Conservation (phyloP, 2,113 vertebrate genomes). For the cattle (Bos taurus) region ARS-UCD2.0 NC_037334.1:93847501-93848000, state of each 20-base stretch:
- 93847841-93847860: neutral
- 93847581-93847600: neutral
- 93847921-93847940: neutral
- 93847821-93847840: neutral
- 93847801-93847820: neutral
- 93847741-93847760: neutral
- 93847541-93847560: neutral
- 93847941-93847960: neutral
- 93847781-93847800: neutral
- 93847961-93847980: neutral
- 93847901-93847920: neutral
- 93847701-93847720: constrained; percentile 15
- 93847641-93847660: neutral
- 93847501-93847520: neutral
- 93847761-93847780: neutral
- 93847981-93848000: neutral
- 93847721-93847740: neutral
- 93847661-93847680: constrained; percentile 16
- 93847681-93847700: constrained; percentile 27
- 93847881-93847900: neutral
- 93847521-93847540: neutral
- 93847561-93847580: neutral
- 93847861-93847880: neutral
- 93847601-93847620: constrained; percentile 5
- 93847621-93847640: neutral